Evolutionary conservation across 2,888 invertebrate genomes (phyloP), one percentile per base, ranked within the genome.

Genomic region (Pristionchus arcanus): DNA sequence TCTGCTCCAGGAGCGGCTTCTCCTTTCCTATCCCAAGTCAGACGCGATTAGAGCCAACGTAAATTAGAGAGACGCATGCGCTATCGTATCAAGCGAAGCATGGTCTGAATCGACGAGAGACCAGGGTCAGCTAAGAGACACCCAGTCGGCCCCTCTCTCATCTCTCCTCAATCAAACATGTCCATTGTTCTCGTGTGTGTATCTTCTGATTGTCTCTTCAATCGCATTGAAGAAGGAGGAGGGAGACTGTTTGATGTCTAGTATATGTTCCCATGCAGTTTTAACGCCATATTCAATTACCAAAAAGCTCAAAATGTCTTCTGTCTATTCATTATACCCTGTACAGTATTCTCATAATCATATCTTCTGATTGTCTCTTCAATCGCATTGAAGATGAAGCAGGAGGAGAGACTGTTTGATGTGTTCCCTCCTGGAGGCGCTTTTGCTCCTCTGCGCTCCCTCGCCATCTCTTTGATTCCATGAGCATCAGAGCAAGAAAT

Each of bases 151-250:
- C 68, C 37, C 25, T 49, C 42, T n/a, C n/a, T n/a, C n/a, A 42
- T 42, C 0, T 49, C 37, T 37, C 34, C 16, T 15, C 74, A 74
- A 74, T 74, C 74, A 74, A 74, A 74, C 77, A 49, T 25, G 49
- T 19, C 77, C 77, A 77, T 77, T 77, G 42, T 77, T 42, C n/a
- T 77, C 77, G 34, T 81, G 81, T 49, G n/a, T n/a, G 81, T 49
- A 81, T 81, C 81, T 81, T 81, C 81, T 81, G 81, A 81, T 81
- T 81, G 81, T 81, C 49, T 81, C 81, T 71, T 16, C 71, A 81
- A 81, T 81, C 81, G 37, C 25, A 21, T 42, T 53, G 81, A 81
- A 81, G 81, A 81, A 77, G 74, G 42, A 13, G 11, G 5, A 49
- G 42, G 42, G 42, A 49, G 42, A 49, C 42, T 49, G 42, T n/a